These are phyloP conservation scores for Eulemur coronatus DNA, from an alignment of 2,797 vertebrate species.

Conservation along the genomic window DNA sequence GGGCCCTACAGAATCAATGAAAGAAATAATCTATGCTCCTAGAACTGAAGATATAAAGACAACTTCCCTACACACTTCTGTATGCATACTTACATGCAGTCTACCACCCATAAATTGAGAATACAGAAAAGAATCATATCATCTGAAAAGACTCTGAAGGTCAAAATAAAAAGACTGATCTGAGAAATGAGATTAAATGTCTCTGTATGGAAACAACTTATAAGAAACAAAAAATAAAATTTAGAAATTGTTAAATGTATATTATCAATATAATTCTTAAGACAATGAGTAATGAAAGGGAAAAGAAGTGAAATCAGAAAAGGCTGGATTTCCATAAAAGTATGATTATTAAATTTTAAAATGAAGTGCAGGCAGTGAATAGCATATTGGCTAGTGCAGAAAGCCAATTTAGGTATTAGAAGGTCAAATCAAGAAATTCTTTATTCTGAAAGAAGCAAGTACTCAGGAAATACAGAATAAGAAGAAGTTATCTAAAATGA, in stretches of 20 bases:
- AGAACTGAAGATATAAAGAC: not conserved
- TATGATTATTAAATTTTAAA: not conserved
- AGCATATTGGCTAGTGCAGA: not conserved
- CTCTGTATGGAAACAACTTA: not conserved
- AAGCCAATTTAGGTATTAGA: not conserved
- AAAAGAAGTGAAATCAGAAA: not conserved
- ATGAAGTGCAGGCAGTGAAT: not conserved
- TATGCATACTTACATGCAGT: not conserved
- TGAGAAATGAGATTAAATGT: not conserved
- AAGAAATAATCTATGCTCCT: not conserved
- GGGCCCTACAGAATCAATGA: not conserved
- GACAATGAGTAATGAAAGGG: not conserved
- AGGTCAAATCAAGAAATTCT: not conserved
- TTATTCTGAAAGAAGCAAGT: not conserved
- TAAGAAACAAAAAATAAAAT: not conserved
- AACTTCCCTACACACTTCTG: rapidly evolving
- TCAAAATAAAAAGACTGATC: not conserved
- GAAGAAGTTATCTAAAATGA: not conserved
- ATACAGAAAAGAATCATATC: not conserved
- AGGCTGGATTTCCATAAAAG: not conserved
- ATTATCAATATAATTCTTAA: not conserved
- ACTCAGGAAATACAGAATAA: not conserved
- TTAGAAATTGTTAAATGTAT: not conserved
- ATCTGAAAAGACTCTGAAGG: not conserved
- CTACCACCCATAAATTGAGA: not conserved